phyloP scores from a whole-genome alignment of 2,888 invertebrate species.

The Conistra vaccinii region DNA sequence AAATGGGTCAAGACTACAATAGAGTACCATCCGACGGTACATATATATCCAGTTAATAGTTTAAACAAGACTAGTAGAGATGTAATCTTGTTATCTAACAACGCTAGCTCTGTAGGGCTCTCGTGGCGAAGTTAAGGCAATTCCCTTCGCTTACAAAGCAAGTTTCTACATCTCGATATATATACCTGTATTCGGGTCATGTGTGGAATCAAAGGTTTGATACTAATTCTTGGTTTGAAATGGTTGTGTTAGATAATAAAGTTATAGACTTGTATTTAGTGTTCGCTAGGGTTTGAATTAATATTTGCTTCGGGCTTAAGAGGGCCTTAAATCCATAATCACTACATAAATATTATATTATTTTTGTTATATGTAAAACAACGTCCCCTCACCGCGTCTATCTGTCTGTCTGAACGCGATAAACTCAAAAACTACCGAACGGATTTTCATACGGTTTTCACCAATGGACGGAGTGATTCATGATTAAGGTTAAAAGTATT shows the following conservation, averaged over 20 bases:
- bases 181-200: constrained; percentile 27
- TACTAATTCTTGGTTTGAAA: constrained; percentile 36
- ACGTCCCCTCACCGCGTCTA: too few species aligned
- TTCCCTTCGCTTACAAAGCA: constrained; percentile 80
- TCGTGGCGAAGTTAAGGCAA: constrained; percentile 81
- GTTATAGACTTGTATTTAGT: constrained; percentile 5
- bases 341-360: too few species aligned
- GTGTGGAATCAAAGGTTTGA: constrained; percentile 29
- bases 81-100: constrained; percentile 87
- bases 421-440: too few species aligned
- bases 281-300: constrained; percentile 3
- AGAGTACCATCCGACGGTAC: constrained; percentile 64
- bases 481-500: too few species aligned
- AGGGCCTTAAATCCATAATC: too few species aligned
- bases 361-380: too few species aligned
- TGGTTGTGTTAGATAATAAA: constrained; percentile 37
- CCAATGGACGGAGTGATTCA: too few species aligned
- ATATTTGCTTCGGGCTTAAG: constrained; percentile 6
- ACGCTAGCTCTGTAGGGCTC: constrained; percentile 79
- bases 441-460: too few species aligned
- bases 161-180: constrained; percentile 58
- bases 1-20: constrained; percentile 60
- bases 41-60: constrained; percentile 78
- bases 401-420: too few species aligned
- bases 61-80: constrained; percentile 80